Base-by-base conservation (phyloP, 2,113 vertebrate species). In the Spermophilus dauricus region DNA sequence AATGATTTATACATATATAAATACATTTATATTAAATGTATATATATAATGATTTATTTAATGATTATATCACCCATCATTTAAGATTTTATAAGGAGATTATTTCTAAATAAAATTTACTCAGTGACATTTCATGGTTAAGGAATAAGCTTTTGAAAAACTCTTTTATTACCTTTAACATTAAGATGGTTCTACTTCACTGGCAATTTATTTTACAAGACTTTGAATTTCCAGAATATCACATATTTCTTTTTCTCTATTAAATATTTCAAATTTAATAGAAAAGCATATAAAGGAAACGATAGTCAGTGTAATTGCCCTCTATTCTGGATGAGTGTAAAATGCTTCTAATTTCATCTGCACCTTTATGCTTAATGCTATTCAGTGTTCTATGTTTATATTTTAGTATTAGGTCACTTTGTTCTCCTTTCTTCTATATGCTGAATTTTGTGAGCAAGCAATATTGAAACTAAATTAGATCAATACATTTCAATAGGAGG, bases 401-500 rank as follows among this genome's bases (percentile, higher is more conserved):
- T 58, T 58, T 58, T 58, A 58, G 45, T 28, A 5, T 89, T 30
- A 56, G 4, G 42, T 39, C 39, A 30, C 4, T 61, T n/a, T 69
- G 8, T 22, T 75, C 75, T 69, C 7, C 28, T 92, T 90, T 32
- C 42, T 67, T 73, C 2, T 17, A 18, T 58, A 70, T 51, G 11
- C 78, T 95, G 76, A 34, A 34, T 69, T 89, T 82, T 73, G 4
- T 75, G 42, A 94, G 32, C 16, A 77, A 67, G 48, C 28, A 70
- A 20, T 80, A 26, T 86, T 80, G 18, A 96, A 95, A 69, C 34
- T 39, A 81, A 69, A 90, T 76, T n/a, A 34, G 13, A 76, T 90
- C 48, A 70, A 51, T 80, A 67, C 22, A 56, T 76, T 87, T 80
- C 42, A 70, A 39, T 53, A 39, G 7, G 42, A 63, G n/a, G 78